A percentile compares a stretch with the other conserved stretches of the same genome.
Conservation (phyloP, 1,140 invertebrate genomes). For the Latrodectus geometricus region DNA sequence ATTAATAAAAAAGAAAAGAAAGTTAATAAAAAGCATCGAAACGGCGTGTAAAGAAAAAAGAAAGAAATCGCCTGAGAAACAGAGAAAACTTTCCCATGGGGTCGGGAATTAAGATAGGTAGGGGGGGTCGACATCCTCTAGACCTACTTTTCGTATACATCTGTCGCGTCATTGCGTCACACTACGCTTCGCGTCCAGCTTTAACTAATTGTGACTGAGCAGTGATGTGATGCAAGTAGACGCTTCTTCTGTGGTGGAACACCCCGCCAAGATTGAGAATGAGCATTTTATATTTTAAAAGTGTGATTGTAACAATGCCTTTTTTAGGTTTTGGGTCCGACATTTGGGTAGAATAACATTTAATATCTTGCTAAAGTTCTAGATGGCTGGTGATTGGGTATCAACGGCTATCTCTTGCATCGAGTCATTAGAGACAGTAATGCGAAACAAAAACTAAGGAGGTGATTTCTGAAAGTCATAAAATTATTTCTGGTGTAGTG, state of each 20-base stretch:
- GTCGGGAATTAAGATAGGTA: conserved; percentile 42
- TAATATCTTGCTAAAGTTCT: too few relatives aligned
- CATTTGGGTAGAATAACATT: too few relatives aligned
- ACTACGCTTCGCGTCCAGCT: conserved; percentile 39
- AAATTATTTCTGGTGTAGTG: too few relatives aligned
- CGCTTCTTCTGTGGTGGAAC: conserved; percentile 3
- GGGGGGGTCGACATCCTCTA: conserved; percentile 57
- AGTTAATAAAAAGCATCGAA: neutral
- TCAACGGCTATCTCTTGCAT: too few relatives aligned
- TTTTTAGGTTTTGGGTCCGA: too few relatives aligned
- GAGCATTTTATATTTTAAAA: conserved; percentile 3
- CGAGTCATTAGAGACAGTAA: too few relatives aligned
- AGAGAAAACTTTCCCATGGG: conserved; percentile 53
- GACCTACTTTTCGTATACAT: conserved; percentile 55
- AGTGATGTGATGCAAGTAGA: conserved; percentile 11
- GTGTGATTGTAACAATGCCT: neutral
- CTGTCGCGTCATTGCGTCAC: conserved; percentile 57
- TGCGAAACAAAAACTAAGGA: too few relatives aligned
- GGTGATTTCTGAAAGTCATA: too few relatives aligned
- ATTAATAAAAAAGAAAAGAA: neutral
- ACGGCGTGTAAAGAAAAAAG: conserved; percentile 2
- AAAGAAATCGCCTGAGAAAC: conserved; percentile 34
- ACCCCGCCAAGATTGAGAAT: neutral
- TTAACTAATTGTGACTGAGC: conserved; percentile 38
- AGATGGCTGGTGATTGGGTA: too few relatives aligned